These are phyloP conservation scores for Lasioglossum villosulum DNA, from an alignment of 2,888 invertebrate genomes.

Conservation along the genomic window DNA sequence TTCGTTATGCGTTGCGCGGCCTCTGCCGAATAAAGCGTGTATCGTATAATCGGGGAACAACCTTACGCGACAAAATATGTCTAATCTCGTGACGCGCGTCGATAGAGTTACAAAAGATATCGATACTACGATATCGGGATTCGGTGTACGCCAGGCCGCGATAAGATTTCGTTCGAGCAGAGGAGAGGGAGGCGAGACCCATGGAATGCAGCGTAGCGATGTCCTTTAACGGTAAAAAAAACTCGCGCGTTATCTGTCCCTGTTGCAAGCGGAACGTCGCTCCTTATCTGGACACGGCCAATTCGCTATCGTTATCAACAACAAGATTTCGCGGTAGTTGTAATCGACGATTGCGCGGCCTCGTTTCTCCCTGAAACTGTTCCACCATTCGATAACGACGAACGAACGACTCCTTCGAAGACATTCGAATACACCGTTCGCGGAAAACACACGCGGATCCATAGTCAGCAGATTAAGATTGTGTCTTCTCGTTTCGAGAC, in stretches of 20 bases:
- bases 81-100: not conserved
- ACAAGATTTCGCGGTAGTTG: conserved; percentile 35
- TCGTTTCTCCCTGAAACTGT: conserved; percentile 24
- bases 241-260: conserved; percentile 29
- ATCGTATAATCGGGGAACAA: not conserved
- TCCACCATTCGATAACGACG: not conserved
- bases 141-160: not conserved
- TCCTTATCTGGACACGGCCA: conserved; percentile 25
- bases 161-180: not conserved
- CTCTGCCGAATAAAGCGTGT: not conserved
- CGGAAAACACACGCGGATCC: not conserved
- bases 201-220: conserved; percentile 20
- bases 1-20: too few species aligned
- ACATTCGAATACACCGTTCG: not conserved
- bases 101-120: conserved; percentile 12
- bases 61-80: not conserved
- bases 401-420: not conserved
- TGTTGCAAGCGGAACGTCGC: conserved; percentile 25
- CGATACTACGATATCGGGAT: not conserved
- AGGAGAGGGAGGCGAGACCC: not conserved
- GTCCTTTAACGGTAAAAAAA: conserved; percentile 43
- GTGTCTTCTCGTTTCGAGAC: too few species aligned
- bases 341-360: conserved; percentile 35
- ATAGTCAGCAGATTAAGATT: not conserved
- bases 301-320: conserved; percentile 46